Evolutionary conservation across 2,797 vertebrate species (phyloP).

Genomic region (Rhabdophis nuchalis): DNA sequence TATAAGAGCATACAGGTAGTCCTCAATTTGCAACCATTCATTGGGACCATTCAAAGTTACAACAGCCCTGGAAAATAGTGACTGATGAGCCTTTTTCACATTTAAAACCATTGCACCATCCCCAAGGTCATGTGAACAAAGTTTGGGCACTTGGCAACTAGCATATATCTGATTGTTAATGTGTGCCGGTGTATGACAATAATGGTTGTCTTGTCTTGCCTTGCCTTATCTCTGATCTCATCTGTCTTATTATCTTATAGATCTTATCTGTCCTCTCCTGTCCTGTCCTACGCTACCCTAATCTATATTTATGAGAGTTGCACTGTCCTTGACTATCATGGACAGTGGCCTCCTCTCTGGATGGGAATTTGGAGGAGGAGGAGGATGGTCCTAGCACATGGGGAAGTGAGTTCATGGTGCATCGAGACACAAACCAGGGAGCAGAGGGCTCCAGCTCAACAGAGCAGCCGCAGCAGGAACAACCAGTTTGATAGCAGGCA

Average conservation of each 20-base stretch:
- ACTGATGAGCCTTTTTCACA: neutral
- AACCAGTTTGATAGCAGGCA: neutral
- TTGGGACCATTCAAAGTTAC: neutral
- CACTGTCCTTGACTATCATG: neutral
- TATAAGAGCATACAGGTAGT: slow-evolving; percentile 24
- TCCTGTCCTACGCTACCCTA: too few species aligned
- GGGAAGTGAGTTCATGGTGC: neutral
- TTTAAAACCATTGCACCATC: neutral
- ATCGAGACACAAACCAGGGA: neutral
- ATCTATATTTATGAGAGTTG: neutral
- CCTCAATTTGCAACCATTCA: neutral
- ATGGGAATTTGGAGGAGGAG: neutral
- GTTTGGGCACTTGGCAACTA: neutral
- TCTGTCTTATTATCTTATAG: too few species aligned
- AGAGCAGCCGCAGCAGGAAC: neutral
- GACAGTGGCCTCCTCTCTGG: neutral
- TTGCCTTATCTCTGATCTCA: too few species aligned
- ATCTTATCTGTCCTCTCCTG: too few species aligned
- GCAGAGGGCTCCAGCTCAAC: neutral
- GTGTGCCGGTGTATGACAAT: neutral
- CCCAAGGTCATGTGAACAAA: neutral
- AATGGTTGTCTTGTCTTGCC: neutral
- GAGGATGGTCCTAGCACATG: neutral
- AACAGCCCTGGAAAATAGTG: neutral
- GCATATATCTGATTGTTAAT: neutral